Evolutionary conservation across 2,888 invertebrate genomes (phyloP), one percentile per base, ranked within the genome.

Genomic region (Kryphioiulus occultus): DNA sequence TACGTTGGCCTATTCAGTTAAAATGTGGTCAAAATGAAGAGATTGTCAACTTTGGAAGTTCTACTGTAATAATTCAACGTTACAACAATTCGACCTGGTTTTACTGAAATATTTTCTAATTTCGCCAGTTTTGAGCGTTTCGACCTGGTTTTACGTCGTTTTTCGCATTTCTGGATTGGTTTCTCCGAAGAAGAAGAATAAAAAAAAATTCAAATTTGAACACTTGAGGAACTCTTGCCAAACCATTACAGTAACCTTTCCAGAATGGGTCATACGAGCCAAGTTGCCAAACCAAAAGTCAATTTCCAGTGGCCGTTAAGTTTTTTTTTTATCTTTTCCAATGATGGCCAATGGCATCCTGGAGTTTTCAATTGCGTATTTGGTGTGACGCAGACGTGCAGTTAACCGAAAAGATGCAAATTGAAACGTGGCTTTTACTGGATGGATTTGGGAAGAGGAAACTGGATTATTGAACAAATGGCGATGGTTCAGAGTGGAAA

Each of bases 341-440:
- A 78, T 78, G 78, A 78, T 78, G 30, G 78, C 26, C 30, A 68
- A 22, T 68, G 68, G 26, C 68, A 68, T 68, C 5, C 53, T n/a
- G 22, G 26, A 19, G n/a, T 26, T 26, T 68, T 68, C 53, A 68
- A 68, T 68, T 9, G 78, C 78, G 17, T 32, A 78, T 78, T 30
- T 78, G 10, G 30, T 9, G 30, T 78, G 78, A 78, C 78, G 78
- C 78, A 78, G 78, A 78, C 30, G 78, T 30, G 78, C 78, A 78
- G 30, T 78, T 78, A 78, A 78, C 78, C 78, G 78, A 78, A 78
- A 78, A 78, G 78, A 78, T 78, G 78, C 78, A 78, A 78, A 78
- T 78, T 78, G 78, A 78, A 78, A 68, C 68, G 12, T 26, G 26
- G 68, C 10, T 68, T 68, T 68, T 26, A 22, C 9, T 26, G 30